Evolutionary conservation across 2,113 vertebrate species (phyloP), one percentile per base, ranked within the genome.

Genomic region (Aphelocoma coerulescens): DNA sequence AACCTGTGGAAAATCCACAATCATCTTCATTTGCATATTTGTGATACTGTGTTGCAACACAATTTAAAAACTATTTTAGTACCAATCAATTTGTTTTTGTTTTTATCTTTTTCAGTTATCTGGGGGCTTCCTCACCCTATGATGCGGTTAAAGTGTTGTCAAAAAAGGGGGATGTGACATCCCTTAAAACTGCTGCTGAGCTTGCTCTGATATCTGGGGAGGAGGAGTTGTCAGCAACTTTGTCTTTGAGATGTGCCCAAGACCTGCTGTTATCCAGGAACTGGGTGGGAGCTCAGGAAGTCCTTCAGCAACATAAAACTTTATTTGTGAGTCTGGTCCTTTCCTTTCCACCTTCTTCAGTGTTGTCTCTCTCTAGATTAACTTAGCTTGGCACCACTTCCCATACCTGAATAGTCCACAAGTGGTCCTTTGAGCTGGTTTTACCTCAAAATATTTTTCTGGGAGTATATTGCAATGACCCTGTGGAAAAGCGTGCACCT

Each of bases 121-220:
- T 99, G 51, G 99, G 99, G 4, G 98, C 98, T 7, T 97, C 98
- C 8, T 98, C 98, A 28, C 96, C 98, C 51, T 99, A 99, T 16
- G 99, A 99, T 63, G 99, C 99, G 1, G 99, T 98, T 71, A 99
- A 99, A 96, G 98, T 99, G 59, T 90, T 99, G 77, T 97, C 99
- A 76, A 99, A 98, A 97, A 99, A 99, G 94, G 99, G 98, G 7
- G 99, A 99, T 30, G 73, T 97, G 30, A 13, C 95, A 9, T 99
- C 99, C 2, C 98, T 99, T 51, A 98, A 96, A 96, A 95, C 98
- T 0, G 99, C 99, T 2, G 98, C 99, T 7, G 96, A 96, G 54
- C 33, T 99, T 72, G 99, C 99, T 0, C 90, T 96, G 13, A 79
- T 99, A 18, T 96, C 96, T 2, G 99, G 99, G 51, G 99, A 99